Conservation (phyloP, 37 sponge, comb jelly and placozoan genomes). For the Hormiphora californensis region DNA sequence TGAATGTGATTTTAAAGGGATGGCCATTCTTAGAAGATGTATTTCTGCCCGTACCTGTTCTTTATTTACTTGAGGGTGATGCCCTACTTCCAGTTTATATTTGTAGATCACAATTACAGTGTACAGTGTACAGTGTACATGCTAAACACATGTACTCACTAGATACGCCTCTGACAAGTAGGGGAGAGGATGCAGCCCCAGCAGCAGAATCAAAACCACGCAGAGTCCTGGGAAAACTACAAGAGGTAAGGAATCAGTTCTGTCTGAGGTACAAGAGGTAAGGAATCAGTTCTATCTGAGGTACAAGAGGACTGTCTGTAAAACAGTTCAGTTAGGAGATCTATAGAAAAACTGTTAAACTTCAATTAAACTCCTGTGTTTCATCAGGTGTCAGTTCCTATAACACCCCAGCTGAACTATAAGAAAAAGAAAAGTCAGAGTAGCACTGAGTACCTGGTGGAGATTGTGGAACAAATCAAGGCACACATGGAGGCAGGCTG, state of each 20-base stretch:
- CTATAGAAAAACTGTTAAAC: not conserved
- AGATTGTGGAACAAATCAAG: not conserved
- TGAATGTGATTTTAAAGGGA: too few species aligned
- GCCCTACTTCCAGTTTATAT: too few species aligned
- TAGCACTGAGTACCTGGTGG: not conserved
- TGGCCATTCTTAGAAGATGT: too few species aligned
- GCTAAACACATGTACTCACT: too few species aligned
- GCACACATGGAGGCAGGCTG: not conserved
- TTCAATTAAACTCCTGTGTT: not conserved
- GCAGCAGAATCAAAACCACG: too few species aligned
- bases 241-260: not conserved
- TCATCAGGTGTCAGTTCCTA: not conserved
- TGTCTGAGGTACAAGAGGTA: constrained; percentile 14
- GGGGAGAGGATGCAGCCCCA: too few species aligned
- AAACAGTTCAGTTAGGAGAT: too few species aligned
- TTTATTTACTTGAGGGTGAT: too few species aligned
- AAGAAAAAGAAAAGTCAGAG: not conserved
- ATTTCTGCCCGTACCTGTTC: too few species aligned
- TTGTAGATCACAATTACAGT: too few species aligned
- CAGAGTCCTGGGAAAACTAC: not conserved
- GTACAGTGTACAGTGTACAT: not conserved
- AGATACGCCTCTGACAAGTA: too few species aligned
- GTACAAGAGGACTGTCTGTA: too few species aligned
- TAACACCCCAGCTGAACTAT: not conserved
- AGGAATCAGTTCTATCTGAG: not conserved